Base-by-base conservation (phyloP, 2,113 vertebrate species). In the Stigmatopora nigra region DNA sequence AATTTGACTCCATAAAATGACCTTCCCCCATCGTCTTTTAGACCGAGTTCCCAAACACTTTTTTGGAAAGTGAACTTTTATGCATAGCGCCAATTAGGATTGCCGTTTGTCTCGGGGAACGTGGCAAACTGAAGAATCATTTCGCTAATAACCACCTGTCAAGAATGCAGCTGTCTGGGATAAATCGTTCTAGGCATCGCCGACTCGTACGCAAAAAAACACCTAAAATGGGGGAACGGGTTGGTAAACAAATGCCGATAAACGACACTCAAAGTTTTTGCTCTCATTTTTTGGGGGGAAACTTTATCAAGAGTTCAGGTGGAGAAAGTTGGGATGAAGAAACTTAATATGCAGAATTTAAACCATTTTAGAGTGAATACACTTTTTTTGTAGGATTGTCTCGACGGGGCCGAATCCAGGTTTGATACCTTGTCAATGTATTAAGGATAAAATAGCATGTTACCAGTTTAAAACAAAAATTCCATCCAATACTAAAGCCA, bases 151-250 rank as follows among this genome's bases (percentile, higher is more conserved):
- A 91, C 89, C 88, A 84, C 82, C 90, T 91, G 90, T 92, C 91
- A 92, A 81, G 81, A 72, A 81, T 87, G 88, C 90, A 92, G 89
- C 89, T 92, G 91, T 91, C 89, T 90, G 86, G 86, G 89, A 92
- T 90, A 89, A 90, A 90, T 92, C 78, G 83, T 89, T 78, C 83
- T 73, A 78, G 83, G 87, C 80, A 83, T 70, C 78, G 84, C 87
- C 80, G 55, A 64, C 81, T 81, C 85, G 87, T 83, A 88, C 89
- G 89, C 84, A 86, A 72, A 84, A 84, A 89, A 88, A 90, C 90
- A 88, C 88, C 65, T 64, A 88, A 85, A 87, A 85, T 82, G 46
- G 65, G 66, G 67, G 22, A 68, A 72, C 68, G 61, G 69, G 49
- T 61, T 76, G 14, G 65, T 65, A 65, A 36, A 69, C 58, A 68